A percentile compares a stretch with the other conserved stretches of the same genome.
phyloP scores from a whole-genome alignment of 2,113 vertebrate species.

The Sprattus sprattus region DNA sequence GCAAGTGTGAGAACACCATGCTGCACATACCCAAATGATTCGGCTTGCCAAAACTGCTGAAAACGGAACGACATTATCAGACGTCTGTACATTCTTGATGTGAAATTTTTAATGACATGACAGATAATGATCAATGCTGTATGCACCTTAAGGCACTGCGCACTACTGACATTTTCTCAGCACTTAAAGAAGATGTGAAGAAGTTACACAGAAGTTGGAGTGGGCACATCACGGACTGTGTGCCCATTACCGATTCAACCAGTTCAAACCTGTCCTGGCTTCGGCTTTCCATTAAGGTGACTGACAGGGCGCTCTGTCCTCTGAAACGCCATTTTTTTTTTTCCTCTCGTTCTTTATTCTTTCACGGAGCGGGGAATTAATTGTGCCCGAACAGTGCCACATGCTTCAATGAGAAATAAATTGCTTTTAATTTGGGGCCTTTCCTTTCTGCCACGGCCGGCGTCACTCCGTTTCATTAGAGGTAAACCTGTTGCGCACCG shows the following conservation, averaged over 20 bases:
- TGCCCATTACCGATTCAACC: neutral
- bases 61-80: neutral
- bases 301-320: constrained; percentile 16
- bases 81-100: neutral
- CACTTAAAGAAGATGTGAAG: neutral
- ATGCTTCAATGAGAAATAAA: constrained; percentile 97
- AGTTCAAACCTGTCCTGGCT: neutral
- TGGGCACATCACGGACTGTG: neutral
- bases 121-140: neutral
- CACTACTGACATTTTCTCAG: too few relatives aligned
- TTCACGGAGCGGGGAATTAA: constrained; percentile 78
- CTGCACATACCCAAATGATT: neutral
- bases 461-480: constrained; percentile 99
- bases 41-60: neutral
- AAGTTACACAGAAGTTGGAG: neutral
- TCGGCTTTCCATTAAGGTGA: neutral
- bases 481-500: constrained; percentile 90
- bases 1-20: too few relatives aligned
- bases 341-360: constrained; percentile 49
- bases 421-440: constrained; percentile 93
- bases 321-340: constrained; percentile 43
- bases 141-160: too few relatives aligned
- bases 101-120: neutral
- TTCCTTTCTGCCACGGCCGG: constrained; percentile 80
- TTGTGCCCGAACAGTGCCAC: constrained; percentile 88